phyloP scores from a whole-genome alignment of 2,113 vertebrate species.

The Carassius auratus region DNA sequence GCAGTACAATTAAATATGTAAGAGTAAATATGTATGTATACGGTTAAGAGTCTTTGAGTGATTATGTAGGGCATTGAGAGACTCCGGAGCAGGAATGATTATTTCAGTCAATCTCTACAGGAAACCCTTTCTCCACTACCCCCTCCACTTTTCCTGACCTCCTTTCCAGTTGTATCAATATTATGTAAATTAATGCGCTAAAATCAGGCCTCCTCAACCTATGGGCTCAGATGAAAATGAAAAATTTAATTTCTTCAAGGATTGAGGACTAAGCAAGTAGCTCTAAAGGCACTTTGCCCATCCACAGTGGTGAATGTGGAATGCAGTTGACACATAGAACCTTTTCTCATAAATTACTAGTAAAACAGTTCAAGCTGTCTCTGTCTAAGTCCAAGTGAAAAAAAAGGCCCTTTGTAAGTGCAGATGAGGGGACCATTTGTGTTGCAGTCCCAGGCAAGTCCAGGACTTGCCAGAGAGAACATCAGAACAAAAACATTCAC shows the following conservation, averaged over 20 bases:
- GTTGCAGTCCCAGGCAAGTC: constrained; percentile 19
- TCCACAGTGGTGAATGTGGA: constrained; percentile 17
- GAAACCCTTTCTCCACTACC: background rate
- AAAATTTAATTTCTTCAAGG: constrained; percentile 4
- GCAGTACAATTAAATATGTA: background rate
- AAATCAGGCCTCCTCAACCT: background rate
- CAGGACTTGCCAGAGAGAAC: background rate
- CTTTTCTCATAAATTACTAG: constrained; percentile 68
- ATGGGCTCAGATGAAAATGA: background rate
- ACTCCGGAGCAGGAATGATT: background rate
- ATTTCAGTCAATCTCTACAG: constrained; percentile 10
- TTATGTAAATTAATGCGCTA: constrained; percentile 38
- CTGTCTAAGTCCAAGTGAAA: constrained; percentile 38
- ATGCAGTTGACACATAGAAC: constrained; percentile 59
- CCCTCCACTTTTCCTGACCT: background rate
- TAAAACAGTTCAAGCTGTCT: constrained; percentile 61
- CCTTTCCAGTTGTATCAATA: background rate
- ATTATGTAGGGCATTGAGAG: background rate
- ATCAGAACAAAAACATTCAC: constrained; percentile 27
- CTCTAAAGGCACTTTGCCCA: constrained; percentile 40
- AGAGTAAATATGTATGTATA: background rate
- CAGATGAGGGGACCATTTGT: constrained; percentile 64
- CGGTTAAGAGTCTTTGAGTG: too few relatives aligned
- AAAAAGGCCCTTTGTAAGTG: constrained; percentile 63
- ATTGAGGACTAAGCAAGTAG: constrained; percentile 43